Evolutionary conservation across 1,140 invertebrate genomes (phyloP), one percentile per base, ranked within the genome.

Genomic region (Zeugodacus cucurbitae): DNA sequence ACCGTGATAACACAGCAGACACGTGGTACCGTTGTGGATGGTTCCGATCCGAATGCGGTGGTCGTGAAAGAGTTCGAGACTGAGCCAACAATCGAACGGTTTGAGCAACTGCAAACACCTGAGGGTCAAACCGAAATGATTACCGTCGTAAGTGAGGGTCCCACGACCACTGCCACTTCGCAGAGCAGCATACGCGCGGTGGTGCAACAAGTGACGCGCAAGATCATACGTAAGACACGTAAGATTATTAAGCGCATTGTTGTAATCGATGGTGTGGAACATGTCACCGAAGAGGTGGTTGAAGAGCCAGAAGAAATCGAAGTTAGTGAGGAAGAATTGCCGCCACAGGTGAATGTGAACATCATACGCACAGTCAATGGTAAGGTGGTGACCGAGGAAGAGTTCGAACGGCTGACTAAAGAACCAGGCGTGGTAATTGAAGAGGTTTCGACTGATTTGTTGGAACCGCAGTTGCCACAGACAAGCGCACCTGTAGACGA

Each of bases 231-330:
- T 89, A 97, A 95, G 91, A 96, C 95, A 78, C 95, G 96, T 78
- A 96, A 95, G 90, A 96, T 97, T 70, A 96, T 97, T 62, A 94
- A 96, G 86, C 95, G 95, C 90, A 95, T 97, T 6, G 96, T 96
- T 0, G 96, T 97, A 11, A 95, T 97, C 87, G 96, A 98, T 92
- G 97, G 97, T 1, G 96, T 97, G 94, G 97, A 97, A 93, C 96
- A 96, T 90, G 95, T 97, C 0, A 96, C 95, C 14, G 97, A 98
- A 93, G 97, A 98, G 94, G 94, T 97, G 5, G 94, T 97, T 88
- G 96, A 98, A 93, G 96, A 98, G 94, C 96, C 97, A 32, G 96
- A 97, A 91, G 96, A 97, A 93, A 93, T 97, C 44, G 96, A 97
- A 94, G 94, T 97, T 6, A 95, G 95, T 59, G 96, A 97, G 92